Conservation (phyloP, 1,140 invertebrate genomes). For the Tetragonula clypearis region DNA sequence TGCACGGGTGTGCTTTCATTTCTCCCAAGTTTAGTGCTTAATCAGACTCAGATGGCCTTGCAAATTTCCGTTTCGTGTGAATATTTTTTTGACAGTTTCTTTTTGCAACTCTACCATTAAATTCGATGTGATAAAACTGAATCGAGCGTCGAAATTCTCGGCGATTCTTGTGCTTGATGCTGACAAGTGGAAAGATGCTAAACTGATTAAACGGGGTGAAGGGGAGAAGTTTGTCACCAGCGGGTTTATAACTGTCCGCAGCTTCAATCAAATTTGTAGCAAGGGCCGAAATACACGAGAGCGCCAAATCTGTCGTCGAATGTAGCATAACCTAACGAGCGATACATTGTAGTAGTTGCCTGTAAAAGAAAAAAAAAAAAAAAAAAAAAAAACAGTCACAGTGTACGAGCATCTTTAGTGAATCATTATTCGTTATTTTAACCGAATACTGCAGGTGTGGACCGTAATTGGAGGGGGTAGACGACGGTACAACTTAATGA, state of each 20-base stretch:
- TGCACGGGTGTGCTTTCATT: slow-evolving; percentile 49
- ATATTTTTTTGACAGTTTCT: slow-evolving; percentile 8
- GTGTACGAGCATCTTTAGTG: slow-evolving; percentile 19
- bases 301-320: background rate
- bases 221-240: slow-evolving; percentile 4
- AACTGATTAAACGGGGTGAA: slow-evolving; percentile 27
- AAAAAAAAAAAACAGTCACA: background rate
- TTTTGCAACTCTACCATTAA: slow-evolving; percentile 19
- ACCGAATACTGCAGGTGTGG: slow-evolving; percentile 32
- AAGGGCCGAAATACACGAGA: slow-evolving; percentile 13
- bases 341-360: slow-evolving; percentile 25
- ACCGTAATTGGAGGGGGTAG: slow-evolving; percentile 23
- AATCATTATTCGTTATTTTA: slow-evolving; percentile 27
- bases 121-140: slow-evolving; percentile 29
- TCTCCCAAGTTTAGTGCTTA: slow-evolving; percentile 43
- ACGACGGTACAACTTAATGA: slow-evolving; percentile 29
- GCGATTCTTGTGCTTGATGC: background rate
- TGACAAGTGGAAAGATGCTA: slow-evolving; percentile 37
- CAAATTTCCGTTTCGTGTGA: slow-evolving; percentile 24
- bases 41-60: slow-evolving; percentile 45
- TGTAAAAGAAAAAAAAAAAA: slow-evolving; percentile 12
- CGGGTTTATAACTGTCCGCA: slow-evolving; percentile 28
- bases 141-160: background rate
- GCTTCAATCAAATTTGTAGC: slow-evolving; percentile 20
- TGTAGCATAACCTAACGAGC: slow-evolving; percentile 31